phyloP scores from a whole-genome alignment of 2,888 invertebrate genomes.

The Drosophila rellima region DNA sequence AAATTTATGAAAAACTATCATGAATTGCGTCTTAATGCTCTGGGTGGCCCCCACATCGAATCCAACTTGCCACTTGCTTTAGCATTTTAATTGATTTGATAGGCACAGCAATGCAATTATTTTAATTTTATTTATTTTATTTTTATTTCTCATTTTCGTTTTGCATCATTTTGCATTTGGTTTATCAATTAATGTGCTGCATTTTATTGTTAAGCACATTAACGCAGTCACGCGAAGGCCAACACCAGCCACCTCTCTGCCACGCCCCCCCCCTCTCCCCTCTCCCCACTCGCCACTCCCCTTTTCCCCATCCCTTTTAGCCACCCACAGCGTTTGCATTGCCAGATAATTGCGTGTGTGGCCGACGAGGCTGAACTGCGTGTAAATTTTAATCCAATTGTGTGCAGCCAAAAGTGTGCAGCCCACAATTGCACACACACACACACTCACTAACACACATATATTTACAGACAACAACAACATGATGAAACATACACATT shows the following conservation, averaged over 20 bases:
- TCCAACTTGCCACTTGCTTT: slow-evolving; percentile 10
- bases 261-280: neutral
- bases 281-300: neutral
- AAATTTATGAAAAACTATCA: slow-evolving; percentile 64
- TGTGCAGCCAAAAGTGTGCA: slow-evolving; percentile 75
- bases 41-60: slow-evolving; percentile 40
- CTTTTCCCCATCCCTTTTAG: neutral
- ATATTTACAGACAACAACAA: slow-evolving; percentile 1
- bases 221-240: slow-evolving; percentile 75
- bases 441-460: slow-evolving; percentile 30
- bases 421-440: slow-evolving; percentile 60
- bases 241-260: slow-evolving; percentile 35
- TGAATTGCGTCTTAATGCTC: slow-evolving; percentile 26
- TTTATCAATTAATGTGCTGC: slow-evolving; percentile 80
- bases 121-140: slow-evolving; percentile 19
- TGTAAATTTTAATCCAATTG: slow-evolving; percentile 82
- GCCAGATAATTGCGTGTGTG: slow-evolving; percentile 75
- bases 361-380: slow-evolving; percentile 67
- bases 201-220: slow-evolving; percentile 82
- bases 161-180: slow-evolving; percentile 61
- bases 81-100: slow-evolving; percentile 68
- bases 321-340: slow-evolving; percentile 32
- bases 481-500: slow-evolving; percentile 16
- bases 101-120: slow-evolving; percentile 28
- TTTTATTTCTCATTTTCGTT: slow-evolving; percentile 14